Conservation (phyloP, 2,797 vertebrate species). For the Neosilurus hyrtlii region DNA sequence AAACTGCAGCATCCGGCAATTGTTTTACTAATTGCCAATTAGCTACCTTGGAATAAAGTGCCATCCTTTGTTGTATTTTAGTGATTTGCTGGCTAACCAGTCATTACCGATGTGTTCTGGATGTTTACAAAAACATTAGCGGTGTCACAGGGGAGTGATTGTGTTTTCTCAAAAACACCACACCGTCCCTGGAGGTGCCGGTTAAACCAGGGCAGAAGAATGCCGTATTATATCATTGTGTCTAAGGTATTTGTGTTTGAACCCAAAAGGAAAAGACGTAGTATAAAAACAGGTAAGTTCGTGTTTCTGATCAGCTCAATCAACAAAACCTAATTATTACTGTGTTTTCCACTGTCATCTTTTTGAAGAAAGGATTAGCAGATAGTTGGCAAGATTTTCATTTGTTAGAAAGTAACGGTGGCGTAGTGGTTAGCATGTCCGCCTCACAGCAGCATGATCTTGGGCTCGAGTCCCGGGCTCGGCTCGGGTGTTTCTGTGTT, state of each 20-base stretch:
- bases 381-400: neutral
- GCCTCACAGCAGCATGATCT: too few species aligned
- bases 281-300: neutral
- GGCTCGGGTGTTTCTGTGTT: too few species aligned
- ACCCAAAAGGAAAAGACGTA: neutral
- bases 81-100: slow-evolving; percentile 55
- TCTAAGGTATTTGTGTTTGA: slow-evolving; percentile 18
- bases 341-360: neutral
- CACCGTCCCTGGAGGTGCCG: slow-evolving; percentile 3
- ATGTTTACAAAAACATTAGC: slow-evolving; percentile 57
- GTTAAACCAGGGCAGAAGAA: slow-evolving; percentile 25
- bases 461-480: too few species aligned
- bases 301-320: slow-evolving; percentile 20
- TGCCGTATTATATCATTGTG: slow-evolving; percentile 4
- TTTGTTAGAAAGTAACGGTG: slow-evolving; percentile 16
- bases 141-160: slow-evolving; percentile 41
- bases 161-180: slow-evolving; percentile 27
- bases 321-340: neutral
- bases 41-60: slow-evolving; percentile 60
- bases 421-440: too few species aligned
- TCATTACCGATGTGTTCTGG: slow-evolving; percentile 50
- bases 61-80: slow-evolving; percentile 59
- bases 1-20: slow-evolving; percentile 56
- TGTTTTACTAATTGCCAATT: slow-evolving; percentile 70
- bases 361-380: neutral